phyloP scores from a whole-genome alignment of 2,797 vertebrate species.

The Galaxias olidus region DNA sequence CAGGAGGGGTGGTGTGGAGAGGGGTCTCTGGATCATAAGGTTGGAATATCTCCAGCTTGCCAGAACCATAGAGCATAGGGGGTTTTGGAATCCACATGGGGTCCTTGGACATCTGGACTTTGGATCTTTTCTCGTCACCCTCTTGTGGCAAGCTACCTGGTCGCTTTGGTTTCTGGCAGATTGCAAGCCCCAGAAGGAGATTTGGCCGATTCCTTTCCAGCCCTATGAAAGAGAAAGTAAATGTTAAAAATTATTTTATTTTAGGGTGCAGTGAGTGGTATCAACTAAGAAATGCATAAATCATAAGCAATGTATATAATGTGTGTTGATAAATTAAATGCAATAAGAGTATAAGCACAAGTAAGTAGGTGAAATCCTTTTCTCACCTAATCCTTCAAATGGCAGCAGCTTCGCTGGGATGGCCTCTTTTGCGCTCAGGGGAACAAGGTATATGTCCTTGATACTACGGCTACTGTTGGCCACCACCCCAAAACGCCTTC shows the following conservation, averaged over 20 bases:
- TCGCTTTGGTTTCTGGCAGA: slow-evolving; percentile 90
- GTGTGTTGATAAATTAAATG: background rate
- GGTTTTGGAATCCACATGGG: slow-evolving; percentile 70
- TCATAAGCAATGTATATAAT: background rate
- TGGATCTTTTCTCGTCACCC: slow-evolving; percentile 83
- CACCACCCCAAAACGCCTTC: slow-evolving; percentile 95
- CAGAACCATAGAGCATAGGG: slow-evolving; percentile 61
- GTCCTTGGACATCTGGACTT: slow-evolving; percentile 74
- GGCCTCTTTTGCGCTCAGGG: slow-evolving; percentile 89
- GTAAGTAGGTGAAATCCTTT: slow-evolving; percentile 28
- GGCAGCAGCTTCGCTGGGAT: slow-evolving; percentile 92
- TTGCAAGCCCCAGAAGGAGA: slow-evolving; percentile 91
- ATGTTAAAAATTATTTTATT: background rate
- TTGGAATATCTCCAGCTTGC: slow-evolving; percentile 76
- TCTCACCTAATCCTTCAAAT: slow-evolving; percentile 92
- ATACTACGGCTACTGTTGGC: slow-evolving; percentile 90
- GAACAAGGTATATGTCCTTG: slow-evolving; percentile 98
- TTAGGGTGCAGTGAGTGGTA: background rate
- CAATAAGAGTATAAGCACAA: no score
- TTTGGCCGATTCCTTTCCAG: slow-evolving; percentile 91
- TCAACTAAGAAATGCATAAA: no score
- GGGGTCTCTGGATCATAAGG: slow-evolving; percentile 75
- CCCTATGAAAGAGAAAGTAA: slow-evolving; percentile 69
- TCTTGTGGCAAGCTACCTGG: slow-evolving; percentile 68
- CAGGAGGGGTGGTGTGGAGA: slow-evolving; percentile 73